Evolutionary conservation across 1,140 invertebrate species (phyloP).

Genomic region (Temnothorax curvispinosus): DNA sequence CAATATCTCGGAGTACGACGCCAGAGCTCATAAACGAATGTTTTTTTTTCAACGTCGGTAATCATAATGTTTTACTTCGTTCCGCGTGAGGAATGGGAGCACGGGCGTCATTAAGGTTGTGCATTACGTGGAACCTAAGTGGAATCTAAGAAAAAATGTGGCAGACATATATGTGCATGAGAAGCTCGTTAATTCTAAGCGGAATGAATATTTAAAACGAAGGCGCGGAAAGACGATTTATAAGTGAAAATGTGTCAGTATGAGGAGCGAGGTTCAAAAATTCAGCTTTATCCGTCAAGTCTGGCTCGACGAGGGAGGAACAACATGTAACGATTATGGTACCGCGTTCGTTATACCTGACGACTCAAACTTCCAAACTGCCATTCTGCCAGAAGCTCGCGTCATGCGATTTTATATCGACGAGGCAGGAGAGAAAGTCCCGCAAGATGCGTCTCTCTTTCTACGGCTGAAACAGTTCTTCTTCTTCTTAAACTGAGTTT

Average conservation of each 20-base stretch:
- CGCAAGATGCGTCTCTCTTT: constrained; percentile 77
- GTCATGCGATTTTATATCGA: constrained; percentile 80
- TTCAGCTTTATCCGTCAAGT: neutral
- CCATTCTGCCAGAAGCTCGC: constrained; percentile 74
- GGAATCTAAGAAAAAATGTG: constrained; percentile 13
- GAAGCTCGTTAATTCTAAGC: constrained; percentile 24
- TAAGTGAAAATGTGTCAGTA: neutral
- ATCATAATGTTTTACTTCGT: constrained; percentile 20
- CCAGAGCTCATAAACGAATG: neutral
- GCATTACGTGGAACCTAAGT: neutral
- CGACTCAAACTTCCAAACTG: constrained; percentile 77
- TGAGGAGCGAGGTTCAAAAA: neutral
- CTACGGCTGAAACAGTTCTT: constrained; percentile 82
- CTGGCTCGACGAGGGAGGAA: constrained; percentile 26
- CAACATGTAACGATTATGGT: constrained; percentile 53
- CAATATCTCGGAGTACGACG: neutral
- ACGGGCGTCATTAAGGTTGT: constrained; percentile 14
- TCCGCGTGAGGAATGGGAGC: constrained; percentile 20
- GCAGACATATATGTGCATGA: neutral
- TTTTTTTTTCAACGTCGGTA: constrained; percentile 21
- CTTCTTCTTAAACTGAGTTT: constrained; percentile 85
- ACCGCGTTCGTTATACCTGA: constrained; percentile 72
- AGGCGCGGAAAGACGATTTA: neutral
- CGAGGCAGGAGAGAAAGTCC: constrained; percentile 71
- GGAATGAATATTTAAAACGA: constrained; percentile 26